These are phyloP conservation scores for Biston stratarius DNA, from an alignment of 2,888 invertebrate genomes.

Conservation along the genomic window DNA sequence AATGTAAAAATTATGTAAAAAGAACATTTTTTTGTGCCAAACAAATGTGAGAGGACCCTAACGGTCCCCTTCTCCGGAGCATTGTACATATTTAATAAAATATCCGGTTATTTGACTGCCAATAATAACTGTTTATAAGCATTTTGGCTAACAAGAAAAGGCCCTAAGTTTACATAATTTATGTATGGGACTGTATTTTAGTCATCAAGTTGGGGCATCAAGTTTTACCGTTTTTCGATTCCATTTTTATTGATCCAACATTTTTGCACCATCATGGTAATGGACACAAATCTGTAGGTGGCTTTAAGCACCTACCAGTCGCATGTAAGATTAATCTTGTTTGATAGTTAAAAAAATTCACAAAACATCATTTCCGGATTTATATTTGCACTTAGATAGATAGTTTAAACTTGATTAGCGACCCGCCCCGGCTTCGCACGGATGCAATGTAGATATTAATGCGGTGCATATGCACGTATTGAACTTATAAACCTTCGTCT, in stretches of 20 bases:
- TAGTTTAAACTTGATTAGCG: too few species aligned
- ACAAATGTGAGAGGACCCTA: conserved; percentile 54
- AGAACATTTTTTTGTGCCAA: conserved; percentile 41
- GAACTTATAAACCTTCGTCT: too few species aligned
- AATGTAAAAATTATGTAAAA: conserved; percentile 57
- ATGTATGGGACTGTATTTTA: conserved; percentile 36
- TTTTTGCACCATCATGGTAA: conserved; percentile 7
- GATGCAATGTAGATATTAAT: too few species aligned
- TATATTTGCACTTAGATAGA: too few species aligned
- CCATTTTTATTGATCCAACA: conserved; percentile 29
- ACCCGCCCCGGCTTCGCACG: too few species aligned
- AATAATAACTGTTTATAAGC: conserved; percentile 54
- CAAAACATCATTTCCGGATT: background rate
- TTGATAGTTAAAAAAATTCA: background rate
- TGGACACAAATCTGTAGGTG: background rate
- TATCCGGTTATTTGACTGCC: conserved; percentile 59
- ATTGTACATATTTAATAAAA: conserved; percentile 48
- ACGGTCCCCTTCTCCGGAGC: conserved; percentile 55
- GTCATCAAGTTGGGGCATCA: conserved; percentile 35
- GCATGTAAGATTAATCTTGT: background rate
- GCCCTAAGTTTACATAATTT: conserved; percentile 52
- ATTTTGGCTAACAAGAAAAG: conserved; percentile 45
- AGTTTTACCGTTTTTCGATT: conserved; percentile 45
- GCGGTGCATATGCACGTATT: too few species aligned
- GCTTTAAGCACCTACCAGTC: background rate